Percentiles rank a stretch among this genome's conserved stretches.
These are phyloP conservation scores for Syngnathus acus DNA, from an alignment of 2,797 vertebrate genomes.

Conservation along the genomic window DNA sequence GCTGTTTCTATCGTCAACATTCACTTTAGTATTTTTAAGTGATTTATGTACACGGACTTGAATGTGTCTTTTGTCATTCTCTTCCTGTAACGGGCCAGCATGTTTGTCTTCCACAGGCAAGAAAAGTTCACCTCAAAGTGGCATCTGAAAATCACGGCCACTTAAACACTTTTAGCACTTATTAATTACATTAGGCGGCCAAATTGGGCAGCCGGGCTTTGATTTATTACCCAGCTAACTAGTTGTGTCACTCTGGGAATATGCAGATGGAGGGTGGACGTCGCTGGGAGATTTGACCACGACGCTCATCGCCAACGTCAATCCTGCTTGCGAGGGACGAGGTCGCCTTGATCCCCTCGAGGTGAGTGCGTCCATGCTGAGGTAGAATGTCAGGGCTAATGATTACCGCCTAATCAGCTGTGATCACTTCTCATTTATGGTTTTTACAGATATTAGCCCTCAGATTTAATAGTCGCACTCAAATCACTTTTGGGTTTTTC, in stretches of 20 bases:
- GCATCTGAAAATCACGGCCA: constrained; percentile 63
- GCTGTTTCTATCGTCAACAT: no score
- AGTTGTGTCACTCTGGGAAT: constrained; percentile 74
- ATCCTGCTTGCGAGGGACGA: not conserved
- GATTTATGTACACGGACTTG: no score
- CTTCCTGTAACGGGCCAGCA: constrained; percentile 18
- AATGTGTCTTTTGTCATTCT: not conserved
- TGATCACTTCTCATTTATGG: not conserved
- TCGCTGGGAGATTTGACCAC: constrained; percentile 30
- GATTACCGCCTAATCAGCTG: not conserved
- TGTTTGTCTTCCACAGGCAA: constrained; percentile 35
- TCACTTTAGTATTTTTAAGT: no score
- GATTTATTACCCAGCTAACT: constrained; percentile 75
- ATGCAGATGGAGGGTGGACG: constrained; percentile 61
- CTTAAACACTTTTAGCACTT: constrained; percentile 74
- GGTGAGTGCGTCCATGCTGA: not conserved
- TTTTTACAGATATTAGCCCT: not conserved
- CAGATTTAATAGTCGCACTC: not conserved
- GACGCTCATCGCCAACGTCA: not conserved
- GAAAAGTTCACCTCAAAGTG: constrained; percentile 63
- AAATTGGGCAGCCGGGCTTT: constrained; percentile 73
- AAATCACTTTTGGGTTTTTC: not conserved
- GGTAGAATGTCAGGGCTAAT: not conserved
- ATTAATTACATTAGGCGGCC: constrained; percentile 76
- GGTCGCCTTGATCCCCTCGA: not conserved